Percentiles rank a stretch among this genome's conserved stretches.
These are phyloP conservation scores for Pseudonaja textilis DNA, from an alignment of 2,113 vertebrate species.

Conservation along the genomic window DNA sequence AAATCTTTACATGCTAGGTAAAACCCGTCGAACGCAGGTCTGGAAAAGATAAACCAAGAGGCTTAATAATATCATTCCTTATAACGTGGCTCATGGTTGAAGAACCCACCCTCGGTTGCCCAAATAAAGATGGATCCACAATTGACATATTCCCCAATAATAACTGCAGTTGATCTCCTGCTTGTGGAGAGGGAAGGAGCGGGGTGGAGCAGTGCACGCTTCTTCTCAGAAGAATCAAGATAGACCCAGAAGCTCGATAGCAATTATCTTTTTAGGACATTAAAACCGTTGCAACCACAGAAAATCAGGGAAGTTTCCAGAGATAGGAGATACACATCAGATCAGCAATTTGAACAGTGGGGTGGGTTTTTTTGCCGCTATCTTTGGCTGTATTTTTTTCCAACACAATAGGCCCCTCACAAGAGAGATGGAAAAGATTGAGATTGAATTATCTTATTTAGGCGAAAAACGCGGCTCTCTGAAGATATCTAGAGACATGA, in stretches of 20 bases:
- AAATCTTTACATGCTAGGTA: no score
- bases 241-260: background rate
- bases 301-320: background rate
- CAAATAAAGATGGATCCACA: background rate
- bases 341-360: background rate
- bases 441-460: background rate
- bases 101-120: no score
- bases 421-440: background rate
- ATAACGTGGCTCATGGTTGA: background rate
- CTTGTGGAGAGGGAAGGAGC: rapidly evolving
- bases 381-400: background rate
- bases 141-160: background rate
- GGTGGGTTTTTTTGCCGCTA: background rate
- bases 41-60: background rate
- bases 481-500: background rate
- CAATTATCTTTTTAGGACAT: background rate
- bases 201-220: background rate
- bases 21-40: background rate
- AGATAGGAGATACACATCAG: background rate
- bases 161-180: background rate
- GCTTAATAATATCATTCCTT: background rate
- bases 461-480: rapidly evolving
- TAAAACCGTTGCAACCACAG: background rate
- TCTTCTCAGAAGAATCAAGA: background rate
- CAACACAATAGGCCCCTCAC: background rate